These are phyloP conservation scores for Ectropis grisescens DNA, from an alignment of 1,140 invertebrate genomes.

Conservation along the genomic window DNA sequence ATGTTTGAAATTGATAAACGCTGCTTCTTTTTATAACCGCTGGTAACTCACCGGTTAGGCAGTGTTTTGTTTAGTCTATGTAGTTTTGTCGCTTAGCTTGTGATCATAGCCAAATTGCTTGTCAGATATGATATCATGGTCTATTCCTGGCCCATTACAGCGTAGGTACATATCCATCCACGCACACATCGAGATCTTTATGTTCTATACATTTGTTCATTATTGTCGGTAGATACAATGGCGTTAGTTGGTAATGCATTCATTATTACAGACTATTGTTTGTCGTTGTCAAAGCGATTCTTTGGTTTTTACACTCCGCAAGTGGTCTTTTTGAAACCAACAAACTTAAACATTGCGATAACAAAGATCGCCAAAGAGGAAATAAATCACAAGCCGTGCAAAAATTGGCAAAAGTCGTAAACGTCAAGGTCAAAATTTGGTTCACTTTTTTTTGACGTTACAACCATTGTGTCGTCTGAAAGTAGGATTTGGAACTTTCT, in stretches of 20 bases:
- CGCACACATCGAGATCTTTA: constrained; percentile 36
- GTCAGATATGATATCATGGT: constrained; percentile 48
- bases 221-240: constrained; percentile 19
- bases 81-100: constrained; percentile 9
- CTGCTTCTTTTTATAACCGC: constrained; percentile 9
- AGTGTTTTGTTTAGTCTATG: neutral
- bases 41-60: too few species aligned
- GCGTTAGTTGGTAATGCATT: constrained; percentile 20
- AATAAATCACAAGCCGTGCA: constrained; percentile 55
- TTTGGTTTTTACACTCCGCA: constrained; percentile 47
- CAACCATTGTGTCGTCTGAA: constrained; percentile 21
- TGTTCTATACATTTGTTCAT: constrained; percentile 19
- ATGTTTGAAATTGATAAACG: constrained; percentile 63
- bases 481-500: constrained; percentile 46
- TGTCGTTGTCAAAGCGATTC: constrained; percentile 18
- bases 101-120: constrained; percentile 21
- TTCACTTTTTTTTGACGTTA: constrained; percentile 24
- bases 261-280: constrained; percentile 19
- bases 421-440: constrained; percentile 33
- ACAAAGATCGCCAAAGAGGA: constrained; percentile 23
- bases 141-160: constrained; percentile 39
- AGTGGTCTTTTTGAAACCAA: constrained; percentile 54
- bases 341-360: constrained; percentile 26
- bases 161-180: constrained; percentile 29
- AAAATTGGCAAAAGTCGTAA: constrained; percentile 56